phyloP scores from a whole-genome alignment of 2,113 vertebrate species.

The Pseudolaguvia tuberculata region DNA sequence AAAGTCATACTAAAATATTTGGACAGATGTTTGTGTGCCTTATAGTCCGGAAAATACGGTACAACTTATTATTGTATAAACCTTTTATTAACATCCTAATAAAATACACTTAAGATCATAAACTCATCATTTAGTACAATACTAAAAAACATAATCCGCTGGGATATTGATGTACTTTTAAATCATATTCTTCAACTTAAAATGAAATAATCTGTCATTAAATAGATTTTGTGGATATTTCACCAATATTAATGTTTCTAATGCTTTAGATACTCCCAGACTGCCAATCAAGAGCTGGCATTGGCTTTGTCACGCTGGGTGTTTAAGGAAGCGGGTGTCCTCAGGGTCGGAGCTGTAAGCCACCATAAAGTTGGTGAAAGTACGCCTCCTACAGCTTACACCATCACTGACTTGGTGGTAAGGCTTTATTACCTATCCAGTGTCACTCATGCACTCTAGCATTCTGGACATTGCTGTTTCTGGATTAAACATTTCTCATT shows the following conservation, averaged over 20 bases:
- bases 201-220: neutral
- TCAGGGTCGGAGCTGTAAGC: conserved; percentile 85
- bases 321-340: conserved; percentile 96
- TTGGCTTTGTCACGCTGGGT: conserved; percentile 92
- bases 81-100: neutral
- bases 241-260: neutral
- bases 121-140: too few relatives aligned
- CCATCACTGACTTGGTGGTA: conserved; percentile 94
- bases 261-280: conserved; percentile 76
- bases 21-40: too few relatives aligned
- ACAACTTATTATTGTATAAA: too few relatives aligned
- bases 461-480: too few relatives aligned
- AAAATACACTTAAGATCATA: neutral
- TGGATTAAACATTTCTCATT: too few relatives aligned
- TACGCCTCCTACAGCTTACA: conserved; percentile 85
- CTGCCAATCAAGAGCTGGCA: conserved; percentile 87
- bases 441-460: neutral
- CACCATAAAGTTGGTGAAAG: conserved; percentile 89
- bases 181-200: neutral
- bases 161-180: neutral
- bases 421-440: conserved; percentile 56
- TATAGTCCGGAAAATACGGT: too few relatives aligned
- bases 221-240: neutral
- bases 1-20: too few relatives aligned
- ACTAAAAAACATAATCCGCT: neutral